phyloP scores from a whole-genome alignment of 92 coral and sea anemone species.

The Muricea muricata region DNA sequence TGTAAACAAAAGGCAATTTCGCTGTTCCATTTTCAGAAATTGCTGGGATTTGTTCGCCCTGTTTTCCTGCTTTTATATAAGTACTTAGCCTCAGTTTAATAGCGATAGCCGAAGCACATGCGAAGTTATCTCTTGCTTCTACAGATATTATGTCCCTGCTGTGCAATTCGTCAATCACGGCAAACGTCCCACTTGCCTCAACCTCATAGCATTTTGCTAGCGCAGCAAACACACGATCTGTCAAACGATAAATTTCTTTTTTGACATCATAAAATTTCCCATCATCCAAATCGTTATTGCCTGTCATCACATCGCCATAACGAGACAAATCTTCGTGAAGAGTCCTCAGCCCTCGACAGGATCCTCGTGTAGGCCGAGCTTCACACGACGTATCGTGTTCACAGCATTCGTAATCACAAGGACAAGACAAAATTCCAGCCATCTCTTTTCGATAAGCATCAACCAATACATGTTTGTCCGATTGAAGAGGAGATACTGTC shows the following conservation, averaged over 20 bases:
- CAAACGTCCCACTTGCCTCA: neutral
- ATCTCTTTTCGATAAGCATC: neutral
- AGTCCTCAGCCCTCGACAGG: constrained; percentile 13
- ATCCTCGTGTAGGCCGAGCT: neutral
- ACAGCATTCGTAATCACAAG: constrained; percentile 7
- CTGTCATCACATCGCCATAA: constrained; percentile 17
- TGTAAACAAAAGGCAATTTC: neutral
- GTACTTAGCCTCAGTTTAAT: constrained; percentile 21
- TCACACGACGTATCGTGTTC: neutral
- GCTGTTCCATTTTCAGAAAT: too few relatives aligned
- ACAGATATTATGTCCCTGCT: neutral
- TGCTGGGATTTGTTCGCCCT: neutral
- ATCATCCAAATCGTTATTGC: neutral
- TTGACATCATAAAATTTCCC: constrained; percentile 35
- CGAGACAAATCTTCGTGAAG: neutral
- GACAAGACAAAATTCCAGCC: neutral
- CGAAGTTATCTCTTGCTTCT: constrained; percentile 8
- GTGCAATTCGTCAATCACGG: constrained; percentile 11
- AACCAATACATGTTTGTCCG: neutral
- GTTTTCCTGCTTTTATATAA: constrained; percentile 14
- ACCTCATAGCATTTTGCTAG: neutral
- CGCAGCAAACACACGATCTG: constrained; percentile 10
- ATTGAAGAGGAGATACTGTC: constrained; percentile 4
- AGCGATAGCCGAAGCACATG: constrained; percentile 28
- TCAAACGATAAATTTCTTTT: constrained; percentile 33